Conservation (phyloP, 2,888 invertebrate species). For the Aromia moschata region DNA sequence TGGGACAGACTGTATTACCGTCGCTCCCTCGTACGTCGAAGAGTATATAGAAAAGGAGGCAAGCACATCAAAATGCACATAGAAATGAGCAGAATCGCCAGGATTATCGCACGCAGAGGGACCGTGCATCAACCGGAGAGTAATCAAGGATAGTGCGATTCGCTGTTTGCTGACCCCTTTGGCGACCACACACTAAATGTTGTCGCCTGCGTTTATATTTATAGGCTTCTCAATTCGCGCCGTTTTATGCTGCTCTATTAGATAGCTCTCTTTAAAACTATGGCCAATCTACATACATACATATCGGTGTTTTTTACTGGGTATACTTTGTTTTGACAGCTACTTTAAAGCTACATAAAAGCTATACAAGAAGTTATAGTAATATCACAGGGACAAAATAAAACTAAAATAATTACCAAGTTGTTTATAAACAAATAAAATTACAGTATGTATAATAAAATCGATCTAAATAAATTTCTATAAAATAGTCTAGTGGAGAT, state of each 20-base stretch:
- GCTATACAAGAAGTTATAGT: no score
- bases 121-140: conserved; percentile 35
- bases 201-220: conserved; percentile 19
- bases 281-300: background rate
- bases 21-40: background rate
- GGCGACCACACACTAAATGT: conserved; percentile 20
- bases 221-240: conserved; percentile 6
- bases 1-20: no score
- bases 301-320: no score
- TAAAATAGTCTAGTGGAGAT: no score
- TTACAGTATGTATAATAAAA: no score
- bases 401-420: no score
- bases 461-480: no score
- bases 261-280: background rate
- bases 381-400: no score
- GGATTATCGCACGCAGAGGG: conserved; percentile 23
- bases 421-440: no score
- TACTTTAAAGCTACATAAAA: no score
- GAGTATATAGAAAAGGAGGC: conserved; percentile 12
- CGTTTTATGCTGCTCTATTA: background rate
- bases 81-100: conserved; percentile 51
- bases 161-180: conserved; percentile 54
- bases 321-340: no score
- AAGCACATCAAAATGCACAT: conserved; percentile 58
- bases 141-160: conserved; percentile 59